Evolutionary conservation across 2,888 invertebrate species (phyloP).

Genomic region (Plusia festucae): DNA sequence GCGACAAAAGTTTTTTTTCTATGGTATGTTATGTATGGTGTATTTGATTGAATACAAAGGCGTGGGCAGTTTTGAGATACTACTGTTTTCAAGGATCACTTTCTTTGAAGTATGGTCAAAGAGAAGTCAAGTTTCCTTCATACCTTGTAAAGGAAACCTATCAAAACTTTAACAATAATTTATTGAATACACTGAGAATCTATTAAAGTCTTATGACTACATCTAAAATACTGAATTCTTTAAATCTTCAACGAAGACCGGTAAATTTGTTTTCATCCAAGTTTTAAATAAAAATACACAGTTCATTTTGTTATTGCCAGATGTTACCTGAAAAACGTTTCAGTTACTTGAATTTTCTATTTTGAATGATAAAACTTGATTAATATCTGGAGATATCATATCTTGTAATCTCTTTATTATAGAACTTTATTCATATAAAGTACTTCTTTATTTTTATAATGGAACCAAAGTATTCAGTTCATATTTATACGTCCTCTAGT

Average conservation of each 20-base stretch:
- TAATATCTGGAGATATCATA: not conserved
- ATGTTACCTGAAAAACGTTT: not conserved
- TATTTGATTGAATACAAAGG: constrained; percentile 41
- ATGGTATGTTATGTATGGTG: constrained; percentile 36
- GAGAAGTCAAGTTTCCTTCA: constrained; percentile 20
- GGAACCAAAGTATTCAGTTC: too few relatives aligned
- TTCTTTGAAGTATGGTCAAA: constrained; percentile 20
- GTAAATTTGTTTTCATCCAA: not conserved
- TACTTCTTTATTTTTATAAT: not conserved
- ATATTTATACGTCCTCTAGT: too few relatives aligned
- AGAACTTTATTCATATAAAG: not conserved
- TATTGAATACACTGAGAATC: not conserved
- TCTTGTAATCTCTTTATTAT: not conserved
- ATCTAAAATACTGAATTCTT: not conserved
- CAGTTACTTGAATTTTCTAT: not conserved
- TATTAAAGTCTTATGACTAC: not conserved
- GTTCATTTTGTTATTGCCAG: not conserved
- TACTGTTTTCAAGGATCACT: constrained; percentile 44
- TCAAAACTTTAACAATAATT: not conserved
- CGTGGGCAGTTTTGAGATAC: constrained; percentile 39
- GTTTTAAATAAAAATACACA: not conserved
- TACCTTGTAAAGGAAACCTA: constrained; percentile 3
- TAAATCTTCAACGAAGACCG: not conserved
- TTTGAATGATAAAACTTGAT: not conserved
- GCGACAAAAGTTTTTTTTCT: constrained; percentile 48